These are phyloP conservation scores for Vanacampus margaritifer DNA, from an alignment of 2,113 vertebrate genomes.

Conservation along the genomic window DNA sequence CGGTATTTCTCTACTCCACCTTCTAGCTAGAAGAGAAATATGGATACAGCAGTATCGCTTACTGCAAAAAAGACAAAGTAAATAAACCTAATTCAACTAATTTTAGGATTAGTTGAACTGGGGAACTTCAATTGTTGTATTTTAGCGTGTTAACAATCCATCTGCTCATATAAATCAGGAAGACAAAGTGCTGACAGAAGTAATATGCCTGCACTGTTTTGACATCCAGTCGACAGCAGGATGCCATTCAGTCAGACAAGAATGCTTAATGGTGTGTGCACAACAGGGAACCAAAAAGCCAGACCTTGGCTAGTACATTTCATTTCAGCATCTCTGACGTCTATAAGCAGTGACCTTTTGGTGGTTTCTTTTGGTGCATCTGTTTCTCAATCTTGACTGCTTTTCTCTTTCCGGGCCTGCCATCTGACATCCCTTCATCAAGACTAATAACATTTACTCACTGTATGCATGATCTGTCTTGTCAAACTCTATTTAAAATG, in stretches of 20 bases:
- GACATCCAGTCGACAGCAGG: neutral
- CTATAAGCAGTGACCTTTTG: neutral
- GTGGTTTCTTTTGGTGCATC: neutral
- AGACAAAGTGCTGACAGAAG: neutral
- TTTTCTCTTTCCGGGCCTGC: neutral
- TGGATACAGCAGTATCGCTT: no score
- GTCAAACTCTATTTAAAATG: conserved; percentile 26
- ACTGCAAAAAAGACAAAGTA: no score
- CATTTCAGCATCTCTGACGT: conserved; percentile 6
- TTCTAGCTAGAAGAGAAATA: no score
- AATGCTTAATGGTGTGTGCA: conserved; percentile 1
- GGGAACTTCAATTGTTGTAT: no score
- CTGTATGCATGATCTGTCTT: conserved; percentile 2
- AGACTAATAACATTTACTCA: neutral
- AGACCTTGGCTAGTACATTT: neutral
- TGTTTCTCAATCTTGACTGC: neutral
- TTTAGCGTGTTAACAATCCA: no score
- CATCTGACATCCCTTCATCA: conserved; percentile 10
- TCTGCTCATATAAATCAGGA: neutral
- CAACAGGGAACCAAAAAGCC: neutral
- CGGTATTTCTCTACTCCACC: no score
- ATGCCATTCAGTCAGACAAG: neutral
- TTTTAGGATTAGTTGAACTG: no score
- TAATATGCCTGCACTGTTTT: neutral
- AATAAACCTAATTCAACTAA: no score